Percentiles rank a stretch among this genome's conserved stretches.
Evolutionary conservation across 2,888 invertebrate genomes (phyloP).

Genomic region (Chrysomela aeneicollis): DNA sequence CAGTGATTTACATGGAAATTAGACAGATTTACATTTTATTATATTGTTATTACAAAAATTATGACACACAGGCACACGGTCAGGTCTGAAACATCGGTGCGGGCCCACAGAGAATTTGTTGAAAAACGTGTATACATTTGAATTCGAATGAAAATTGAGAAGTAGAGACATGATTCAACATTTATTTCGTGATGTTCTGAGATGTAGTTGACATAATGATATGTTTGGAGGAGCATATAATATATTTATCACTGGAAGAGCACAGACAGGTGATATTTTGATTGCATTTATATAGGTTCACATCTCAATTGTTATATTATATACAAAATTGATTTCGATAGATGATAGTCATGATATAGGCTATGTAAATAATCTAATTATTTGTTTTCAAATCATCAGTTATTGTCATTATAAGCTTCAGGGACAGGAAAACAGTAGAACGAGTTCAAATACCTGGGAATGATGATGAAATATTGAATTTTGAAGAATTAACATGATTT

Average conservation of each 20-base stretch:
- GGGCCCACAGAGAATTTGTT: conserved; percentile 5
- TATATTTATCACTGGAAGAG: not conserved
- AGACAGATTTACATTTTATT: conserved; percentile 42
- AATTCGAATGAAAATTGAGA: conserved; percentile 15
- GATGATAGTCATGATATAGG: no score
- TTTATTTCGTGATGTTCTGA: not conserved
- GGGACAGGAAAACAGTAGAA: no score
- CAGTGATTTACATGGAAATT: conserved; percentile 38
- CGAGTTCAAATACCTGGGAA: no score
- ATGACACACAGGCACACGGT: conserved; percentile 20
- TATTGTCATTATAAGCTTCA: no score
- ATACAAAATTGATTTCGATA: no score
- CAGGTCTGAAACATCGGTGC: conserved; percentile 5
- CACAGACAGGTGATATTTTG: no score
- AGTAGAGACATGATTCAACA: conserved; percentile 5
- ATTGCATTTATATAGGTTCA: no score
- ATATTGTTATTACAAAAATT: conserved; percentile 43
- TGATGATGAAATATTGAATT: no score
- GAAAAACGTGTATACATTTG: conserved; percentile 2
- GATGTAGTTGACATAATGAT: not conserved
- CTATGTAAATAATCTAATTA: no score
- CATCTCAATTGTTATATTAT: no score
- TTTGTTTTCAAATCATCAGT: no score
- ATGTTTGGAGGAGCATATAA: not conserved
- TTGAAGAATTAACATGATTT: no score